Conservation (phyloP, 2,888 invertebrate species). For the Agrilus mali region DNA sequence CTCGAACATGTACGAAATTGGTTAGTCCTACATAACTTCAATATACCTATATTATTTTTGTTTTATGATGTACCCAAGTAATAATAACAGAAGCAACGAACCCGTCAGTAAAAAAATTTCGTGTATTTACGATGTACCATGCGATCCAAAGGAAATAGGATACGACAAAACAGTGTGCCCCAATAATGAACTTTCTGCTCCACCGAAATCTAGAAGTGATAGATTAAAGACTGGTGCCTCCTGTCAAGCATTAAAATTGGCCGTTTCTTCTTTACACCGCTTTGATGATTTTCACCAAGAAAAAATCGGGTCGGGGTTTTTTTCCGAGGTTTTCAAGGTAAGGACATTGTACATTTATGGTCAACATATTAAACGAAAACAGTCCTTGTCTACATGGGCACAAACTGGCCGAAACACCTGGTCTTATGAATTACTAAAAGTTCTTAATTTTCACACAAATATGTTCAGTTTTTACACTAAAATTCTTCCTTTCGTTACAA, state of each 20-base stretch:
- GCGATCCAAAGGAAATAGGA: slow-evolving; percentile 30
- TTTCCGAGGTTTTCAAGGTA: slow-evolving; percentile 97
- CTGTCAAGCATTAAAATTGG: slow-evolving; percentile 81
- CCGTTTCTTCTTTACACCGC: slow-evolving; percentile 82
- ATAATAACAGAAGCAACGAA: slow-evolving; percentile 16
- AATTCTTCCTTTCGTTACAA: too few relatives aligned
- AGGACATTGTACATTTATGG: slow-evolving; percentile 22
- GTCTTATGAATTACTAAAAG: too few relatives aligned
- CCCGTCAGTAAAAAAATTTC: slow-evolving; percentile 21
- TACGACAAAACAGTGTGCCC: slow-evolving; percentile 31
- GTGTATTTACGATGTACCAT: slow-evolving; percentile 33
- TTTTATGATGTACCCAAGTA: slow-evolving; percentile 24
- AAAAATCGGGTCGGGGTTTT: slow-evolving; percentile 90
- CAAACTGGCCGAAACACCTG: too few relatives aligned
- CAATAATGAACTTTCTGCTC: slow-evolving; percentile 32
- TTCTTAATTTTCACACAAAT: too few relatives aligned
- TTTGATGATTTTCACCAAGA: slow-evolving; percentile 89
- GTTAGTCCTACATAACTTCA: slow-evolving; percentile 29
- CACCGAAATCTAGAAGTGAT: slow-evolving; percentile 33
- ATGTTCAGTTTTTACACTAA: too few relatives aligned
- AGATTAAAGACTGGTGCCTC: slow-evolving; percentile 59
- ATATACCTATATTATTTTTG: slow-evolving; percentile 9
- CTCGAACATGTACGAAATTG: slow-evolving; percentile 34
- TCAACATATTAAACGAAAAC: too few relatives aligned
- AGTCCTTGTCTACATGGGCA: too few relatives aligned